A percentile compares a stretch with the other conserved stretches of the same genome.
Evolutionary conservation across 92 coral and sea anemone genomes (phyloP).

Genomic region (Bergia sp.): DNA sequence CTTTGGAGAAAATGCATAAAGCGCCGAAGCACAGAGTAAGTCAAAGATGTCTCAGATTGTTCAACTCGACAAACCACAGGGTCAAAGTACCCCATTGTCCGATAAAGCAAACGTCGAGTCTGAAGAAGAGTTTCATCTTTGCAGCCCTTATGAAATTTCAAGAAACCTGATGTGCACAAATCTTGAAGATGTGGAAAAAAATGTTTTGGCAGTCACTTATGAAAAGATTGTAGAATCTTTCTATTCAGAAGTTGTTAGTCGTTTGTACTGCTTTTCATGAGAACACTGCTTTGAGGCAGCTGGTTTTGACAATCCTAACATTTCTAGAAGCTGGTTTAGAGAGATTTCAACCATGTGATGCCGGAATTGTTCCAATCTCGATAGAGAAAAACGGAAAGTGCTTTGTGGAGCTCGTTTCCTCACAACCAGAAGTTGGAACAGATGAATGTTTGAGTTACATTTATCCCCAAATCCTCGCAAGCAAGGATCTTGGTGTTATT

Average conservation of each 20-base stretch:
- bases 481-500: slow-evolving; percentile 14
- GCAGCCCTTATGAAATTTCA: slow-evolving; percentile 12
- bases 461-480: slow-evolving; percentile 1
- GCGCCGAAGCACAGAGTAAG: background rate
- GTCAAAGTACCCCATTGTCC: slow-evolving; percentile 8
- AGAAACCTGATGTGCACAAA: background rate
- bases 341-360: slow-evolving; percentile 39
- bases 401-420: slow-evolving; percentile 36
- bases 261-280: slow-evolving; percentile 6
- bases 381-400: slow-evolving; percentile 34
- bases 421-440: slow-evolving; percentile 22
- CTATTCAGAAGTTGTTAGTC: slow-evolving; percentile 27
- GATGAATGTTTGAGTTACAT: slow-evolving; percentile 5
- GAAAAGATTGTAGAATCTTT: slow-evolving; percentile 33
- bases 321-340: slow-evolving; percentile 19
- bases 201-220: slow-evolving; percentile 17
- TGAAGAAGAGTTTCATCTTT: slow-evolving; percentile 8
- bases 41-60: background rate
- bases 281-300: slow-evolving; percentile 28
- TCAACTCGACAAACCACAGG: slow-evolving; percentile 10
- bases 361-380: background rate
- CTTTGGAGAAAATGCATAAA: background rate
- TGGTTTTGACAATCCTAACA: background rate
- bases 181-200: slow-evolving; percentile 5
- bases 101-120: slow-evolving; percentile 3